These are phyloP conservation scores for Zaprionus camerounensis DNA, from an alignment of 1,140 invertebrate species.

Conservation along the genomic window DNA sequence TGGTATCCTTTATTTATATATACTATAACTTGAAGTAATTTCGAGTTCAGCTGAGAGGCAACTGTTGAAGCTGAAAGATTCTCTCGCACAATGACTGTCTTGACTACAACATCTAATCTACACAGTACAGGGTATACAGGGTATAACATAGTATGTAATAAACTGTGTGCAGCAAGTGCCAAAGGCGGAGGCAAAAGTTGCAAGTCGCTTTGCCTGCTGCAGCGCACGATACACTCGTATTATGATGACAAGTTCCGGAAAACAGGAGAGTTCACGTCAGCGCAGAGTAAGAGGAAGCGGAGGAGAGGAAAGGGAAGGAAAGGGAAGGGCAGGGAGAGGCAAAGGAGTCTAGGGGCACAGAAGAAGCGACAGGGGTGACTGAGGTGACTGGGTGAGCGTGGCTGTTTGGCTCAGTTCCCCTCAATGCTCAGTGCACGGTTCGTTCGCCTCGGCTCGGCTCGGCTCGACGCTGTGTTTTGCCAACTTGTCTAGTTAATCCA, in stretches of 20 bases:
- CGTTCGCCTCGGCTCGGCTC: neutral
- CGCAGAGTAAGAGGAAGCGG: neutral
- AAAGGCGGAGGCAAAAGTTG: constrained; percentile 33
- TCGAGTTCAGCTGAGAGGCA: too few species aligned
- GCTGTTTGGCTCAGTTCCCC: too few species aligned
- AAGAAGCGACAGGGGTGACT: too few species aligned
- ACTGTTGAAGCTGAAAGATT: too few species aligned
- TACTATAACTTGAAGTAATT: too few species aligned
- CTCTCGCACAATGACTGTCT: too few species aligned
- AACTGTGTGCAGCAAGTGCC: constrained; percentile 21
- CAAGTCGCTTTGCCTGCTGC: constrained; percentile 28
- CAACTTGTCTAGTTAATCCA: constrained; percentile 78
- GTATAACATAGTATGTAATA: constrained; percentile 16
- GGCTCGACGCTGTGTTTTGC: constrained; percentile 51
- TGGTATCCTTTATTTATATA: too few species aligned
- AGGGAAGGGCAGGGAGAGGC: neutral
- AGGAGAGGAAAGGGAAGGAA: too few species aligned
- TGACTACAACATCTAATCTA: neutral
- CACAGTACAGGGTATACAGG: neutral
- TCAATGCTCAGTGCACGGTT: neutral
- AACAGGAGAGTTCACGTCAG: neutral
- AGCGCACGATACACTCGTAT: constrained; percentile 26
- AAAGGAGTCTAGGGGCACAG: neutral
- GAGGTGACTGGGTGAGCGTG: neutral
- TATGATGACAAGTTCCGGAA: constrained; percentile 30